phyloP scores from a whole-genome alignment of 2,113 vertebrate species.

The Platichthys stellatus region DNA sequence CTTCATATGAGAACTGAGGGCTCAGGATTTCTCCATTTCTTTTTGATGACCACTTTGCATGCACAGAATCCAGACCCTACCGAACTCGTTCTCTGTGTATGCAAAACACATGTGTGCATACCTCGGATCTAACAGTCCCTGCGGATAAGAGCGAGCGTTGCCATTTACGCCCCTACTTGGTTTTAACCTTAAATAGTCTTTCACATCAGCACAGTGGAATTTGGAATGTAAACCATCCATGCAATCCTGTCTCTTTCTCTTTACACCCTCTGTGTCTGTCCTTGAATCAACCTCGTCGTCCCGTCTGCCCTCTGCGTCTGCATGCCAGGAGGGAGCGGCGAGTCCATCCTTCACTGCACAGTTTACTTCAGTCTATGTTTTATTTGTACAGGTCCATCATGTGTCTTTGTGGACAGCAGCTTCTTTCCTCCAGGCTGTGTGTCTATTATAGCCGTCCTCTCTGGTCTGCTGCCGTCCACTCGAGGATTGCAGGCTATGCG shows the following conservation, averaged over 20 bases:
- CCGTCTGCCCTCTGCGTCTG: constrained; percentile 42
- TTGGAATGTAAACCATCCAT: constrained; percentile 56
- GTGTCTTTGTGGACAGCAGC: constrained; percentile 13
- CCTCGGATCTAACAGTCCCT: constrained; percentile 11
- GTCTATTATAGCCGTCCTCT: constrained; percentile 44
- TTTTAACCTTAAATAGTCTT: constrained; percentile 33
- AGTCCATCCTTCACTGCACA: constrained; percentile 5
- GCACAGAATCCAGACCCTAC: not conserved
- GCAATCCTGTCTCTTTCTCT: constrained; percentile 35
- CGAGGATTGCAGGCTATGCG: constrained; percentile 31
- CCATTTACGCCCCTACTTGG: constrained; percentile 40
- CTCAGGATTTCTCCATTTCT: not conserved
- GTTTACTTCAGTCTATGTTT: constrained; percentile 9
- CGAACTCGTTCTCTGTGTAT: not conserved
- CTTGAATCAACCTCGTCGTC: constrained; percentile 47
- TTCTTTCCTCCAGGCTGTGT: constrained; percentile 16
- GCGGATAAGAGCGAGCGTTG: constrained; percentile 1
- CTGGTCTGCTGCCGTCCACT: constrained; percentile 39
- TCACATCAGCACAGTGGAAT: constrained; percentile 56
- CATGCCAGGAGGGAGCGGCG: constrained; percentile 24
- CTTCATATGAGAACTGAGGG: not conserved
- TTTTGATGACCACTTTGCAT: not conserved
- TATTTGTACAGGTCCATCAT: constrained; percentile 22
- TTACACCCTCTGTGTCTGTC: constrained; percentile 38
- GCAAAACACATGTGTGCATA: not conserved